A percentile compares a stretch with the other conserved stretches of the same genome.
phyloP scores from a whole-genome alignment of 2,888 invertebrate genomes.

The Cataglyphis livida region DNA sequence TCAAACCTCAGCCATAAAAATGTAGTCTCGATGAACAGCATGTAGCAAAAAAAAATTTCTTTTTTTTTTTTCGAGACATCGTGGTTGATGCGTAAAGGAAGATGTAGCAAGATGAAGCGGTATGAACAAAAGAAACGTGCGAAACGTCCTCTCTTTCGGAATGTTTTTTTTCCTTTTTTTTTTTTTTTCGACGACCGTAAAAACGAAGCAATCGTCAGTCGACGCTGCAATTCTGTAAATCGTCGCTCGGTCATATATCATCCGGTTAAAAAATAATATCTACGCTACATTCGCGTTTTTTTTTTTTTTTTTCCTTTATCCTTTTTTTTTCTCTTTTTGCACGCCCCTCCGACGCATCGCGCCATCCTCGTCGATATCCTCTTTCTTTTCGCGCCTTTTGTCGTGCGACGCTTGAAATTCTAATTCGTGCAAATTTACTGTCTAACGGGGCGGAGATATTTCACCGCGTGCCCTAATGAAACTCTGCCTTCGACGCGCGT shows the following conservation, averaged over 20 bases:
- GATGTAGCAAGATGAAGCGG: neutral
- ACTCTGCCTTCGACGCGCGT: slow-evolving; percentile 62
- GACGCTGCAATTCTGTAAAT: slow-evolving; percentile 74
- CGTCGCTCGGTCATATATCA: slow-evolving; percentile 74
- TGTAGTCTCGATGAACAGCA: neutral
- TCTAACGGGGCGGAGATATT: slow-evolving; percentile 71
- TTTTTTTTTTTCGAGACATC: neutral
- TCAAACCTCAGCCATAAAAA: slow-evolving; percentile 21
- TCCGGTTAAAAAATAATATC: slow-evolving; percentile 75
- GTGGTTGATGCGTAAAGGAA: neutral
- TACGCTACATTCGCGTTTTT: slow-evolving; percentile 46
- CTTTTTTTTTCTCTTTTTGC: slow-evolving; percentile 9
- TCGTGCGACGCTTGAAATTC: slow-evolving; percentile 72
- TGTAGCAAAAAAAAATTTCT: neutral
- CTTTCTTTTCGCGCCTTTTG: slow-evolving; percentile 66
- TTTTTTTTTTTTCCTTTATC: neutral
- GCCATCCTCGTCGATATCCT: slow-evolving; percentile 67
- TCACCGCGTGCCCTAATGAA: slow-evolving; percentile 71
- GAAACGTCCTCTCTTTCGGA: slow-evolving; percentile 66
- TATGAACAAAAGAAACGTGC: slow-evolving; percentile 21
- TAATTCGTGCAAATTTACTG: slow-evolving; percentile 74
- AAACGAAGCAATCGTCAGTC: slow-evolving; percentile 73
- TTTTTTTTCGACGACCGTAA: slow-evolving; percentile 58
- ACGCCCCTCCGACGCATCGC: slow-evolving; percentile 27
- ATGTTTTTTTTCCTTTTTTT: neutral